Percentiles rank a stretch among this genome's conserved stretches.
Evolutionary conservation across 2,888 invertebrate species (phyloP).

Genomic region (Patella depressa): DNA sequence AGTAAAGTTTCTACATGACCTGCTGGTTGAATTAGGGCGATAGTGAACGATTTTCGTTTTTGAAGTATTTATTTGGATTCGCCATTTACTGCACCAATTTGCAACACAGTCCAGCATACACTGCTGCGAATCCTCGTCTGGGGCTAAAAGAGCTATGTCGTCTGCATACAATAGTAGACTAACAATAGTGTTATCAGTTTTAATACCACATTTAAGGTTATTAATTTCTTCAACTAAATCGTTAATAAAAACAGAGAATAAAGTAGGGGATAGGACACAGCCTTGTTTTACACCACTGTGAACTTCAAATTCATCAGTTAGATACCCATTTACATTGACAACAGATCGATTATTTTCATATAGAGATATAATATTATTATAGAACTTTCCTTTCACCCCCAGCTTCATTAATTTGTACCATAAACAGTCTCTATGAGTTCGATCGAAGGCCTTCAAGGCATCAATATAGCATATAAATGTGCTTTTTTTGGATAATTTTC

Average conservation of each 20-base stretch:
- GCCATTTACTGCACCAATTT: too few relatives aligned
- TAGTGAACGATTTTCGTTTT: neutral
- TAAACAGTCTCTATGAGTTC: too few relatives aligned
- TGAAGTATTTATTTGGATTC: neutral
- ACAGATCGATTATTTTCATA: neutral
- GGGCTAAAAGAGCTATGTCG: too few relatives aligned
- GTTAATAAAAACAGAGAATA: neutral
- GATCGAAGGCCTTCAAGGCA: too few relatives aligned
- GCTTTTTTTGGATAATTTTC: too few relatives aligned
- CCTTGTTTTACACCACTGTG: neutral
- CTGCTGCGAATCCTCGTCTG: too few relatives aligned
- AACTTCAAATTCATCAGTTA: neutral
- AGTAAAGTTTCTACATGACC: neutral
- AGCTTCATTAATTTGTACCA: neutral
- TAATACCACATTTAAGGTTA: neutral
- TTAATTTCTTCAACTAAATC: neutral
- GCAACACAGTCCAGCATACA: too few relatives aligned
- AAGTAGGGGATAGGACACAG: neutral
- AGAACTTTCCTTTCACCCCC: slow-evolving; percentile 4
- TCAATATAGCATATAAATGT: too few relatives aligned
- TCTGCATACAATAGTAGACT: too few relatives aligned
- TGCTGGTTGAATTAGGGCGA: neutral
- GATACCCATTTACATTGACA: neutral
- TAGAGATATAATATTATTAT: neutral
- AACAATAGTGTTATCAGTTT: neutral